Percentiles rank a stretch among this genome's conserved stretches.
Conservation (phyloP, 92 coral and sea anemone species). For the Nematostella vectensis region DNA sequence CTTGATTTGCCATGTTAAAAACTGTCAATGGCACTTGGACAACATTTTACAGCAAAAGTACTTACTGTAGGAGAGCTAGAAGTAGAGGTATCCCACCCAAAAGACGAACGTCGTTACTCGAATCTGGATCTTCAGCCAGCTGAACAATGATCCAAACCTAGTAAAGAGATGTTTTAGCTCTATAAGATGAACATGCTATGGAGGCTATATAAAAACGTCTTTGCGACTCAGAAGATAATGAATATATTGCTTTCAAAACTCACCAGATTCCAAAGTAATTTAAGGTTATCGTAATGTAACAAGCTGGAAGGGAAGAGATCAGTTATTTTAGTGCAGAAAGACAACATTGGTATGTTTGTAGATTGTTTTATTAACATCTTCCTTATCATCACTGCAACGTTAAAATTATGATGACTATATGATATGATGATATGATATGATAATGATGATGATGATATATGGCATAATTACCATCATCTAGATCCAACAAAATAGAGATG, state of each 20-base stretch:
- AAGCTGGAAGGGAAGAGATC: slow-evolving; percentile 43
- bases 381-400: too few relatives aligned
- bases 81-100: slow-evolving; percentile 97
- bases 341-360: background rate
- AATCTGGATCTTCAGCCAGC: slow-evolving; percentile 89
- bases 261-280: slow-evolving; percentile 92
- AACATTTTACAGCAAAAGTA: too few relatives aligned
- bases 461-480: too few relatives aligned
- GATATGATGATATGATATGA: too few relatives aligned
- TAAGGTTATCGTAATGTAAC: slow-evolving; percentile 80
- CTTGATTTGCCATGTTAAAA: too few relatives aligned
- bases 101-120: slow-evolving; percentile 90
- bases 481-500: too few relatives aligned
- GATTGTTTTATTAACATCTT: too few relatives aligned
- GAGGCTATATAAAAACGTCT: background rate
- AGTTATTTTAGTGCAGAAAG: background rate
- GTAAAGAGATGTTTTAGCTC: background rate
- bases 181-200: too few relatives aligned
- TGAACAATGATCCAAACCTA: slow-evolving; percentile 98
- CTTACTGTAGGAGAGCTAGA: slow-evolving; percentile 88
- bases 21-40: too few relatives aligned
- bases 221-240: background rate
- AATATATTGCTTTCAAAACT: slow-evolving; percentile 10
- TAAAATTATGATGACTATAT: too few relatives aligned
- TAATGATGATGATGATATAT: too few relatives aligned